Evolutionary conservation across 2,113 vertebrate genomes (phyloP).

Genomic region (Hiodon alosoides): DNA sequence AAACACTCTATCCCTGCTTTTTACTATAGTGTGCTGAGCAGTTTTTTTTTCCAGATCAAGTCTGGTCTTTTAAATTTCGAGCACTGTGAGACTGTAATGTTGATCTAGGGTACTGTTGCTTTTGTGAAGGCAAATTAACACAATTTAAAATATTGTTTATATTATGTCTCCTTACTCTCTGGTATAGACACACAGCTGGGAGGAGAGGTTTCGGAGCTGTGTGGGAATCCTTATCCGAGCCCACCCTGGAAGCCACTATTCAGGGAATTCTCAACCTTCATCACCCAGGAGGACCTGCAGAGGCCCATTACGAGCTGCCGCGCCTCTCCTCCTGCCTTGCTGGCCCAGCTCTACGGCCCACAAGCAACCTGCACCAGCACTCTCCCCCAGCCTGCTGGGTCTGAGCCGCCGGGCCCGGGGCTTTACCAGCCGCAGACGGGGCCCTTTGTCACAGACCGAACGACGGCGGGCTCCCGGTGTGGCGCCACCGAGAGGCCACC

Average conservation of each 20-base stretch:
- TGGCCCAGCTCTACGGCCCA: conserved; percentile 36
- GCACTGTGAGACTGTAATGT: neutral
- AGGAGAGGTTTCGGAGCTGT: conserved; percentile 44
- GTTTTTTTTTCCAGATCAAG: neutral
- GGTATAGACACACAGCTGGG: conserved; percentile 49
- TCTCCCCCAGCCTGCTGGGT: conserved; percentile 28
- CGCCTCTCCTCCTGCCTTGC: conserved; percentile 22
- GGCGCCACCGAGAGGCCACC: conserved; percentile 37
- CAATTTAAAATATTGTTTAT: neutral
- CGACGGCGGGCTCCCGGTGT: conserved; percentile 19
- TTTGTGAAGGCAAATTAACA: neutral
- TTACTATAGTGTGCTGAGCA: neutral
- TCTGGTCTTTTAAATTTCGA: neutral
- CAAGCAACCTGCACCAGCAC: conserved; percentile 33
- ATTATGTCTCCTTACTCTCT: conserved; percentile 1
- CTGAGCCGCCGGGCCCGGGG: conserved; percentile 38
- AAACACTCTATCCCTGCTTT: too few species aligned
- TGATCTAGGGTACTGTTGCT: neutral
- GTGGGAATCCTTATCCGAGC: conserved; percentile 30
- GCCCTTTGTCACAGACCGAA: conserved; percentile 46
- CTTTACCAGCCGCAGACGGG: conserved; percentile 64
- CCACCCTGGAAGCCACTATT: conserved; percentile 40
- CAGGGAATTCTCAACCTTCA: conserved; percentile 38
- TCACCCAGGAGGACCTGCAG: conserved; percentile 32
- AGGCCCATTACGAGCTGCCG: conserved; percentile 30